Evolutionary conservation across 1,140 invertebrate genomes (phyloP), one percentile per base, ranked within the genome.

Genomic region (Chrysoperla carnea): DNA sequence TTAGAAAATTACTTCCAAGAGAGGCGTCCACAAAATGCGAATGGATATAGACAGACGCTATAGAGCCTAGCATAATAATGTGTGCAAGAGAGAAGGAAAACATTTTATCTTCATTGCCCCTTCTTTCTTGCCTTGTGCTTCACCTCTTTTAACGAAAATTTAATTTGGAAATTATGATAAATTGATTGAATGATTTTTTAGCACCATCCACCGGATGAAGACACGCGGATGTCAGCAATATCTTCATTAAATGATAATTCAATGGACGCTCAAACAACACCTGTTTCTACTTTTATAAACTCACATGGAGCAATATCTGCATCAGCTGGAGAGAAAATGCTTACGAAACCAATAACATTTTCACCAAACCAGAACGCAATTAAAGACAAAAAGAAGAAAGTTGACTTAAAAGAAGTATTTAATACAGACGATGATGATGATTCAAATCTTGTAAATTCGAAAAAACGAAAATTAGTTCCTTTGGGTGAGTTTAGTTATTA

Each of bases 401-500:
- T 50, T 7, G 84, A 89, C 46, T 75, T 90, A 1, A 81, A 84
- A 42, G 87, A 91, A 52, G 86, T 92, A 3, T 93, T 93, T 55
- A 91, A 90, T 61, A 84, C 82, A 44, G 85, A 88, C 49, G 87
- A 93, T 50, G 85, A 89, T 53, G 85, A 89, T 53, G 80, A 84
- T 39, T 75, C 70, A 48, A 58, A 61, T 37, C 73, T 66, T 50
- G 67, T 66, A 48, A 58, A 68, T 36, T 51, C 58, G 23, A 86
- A 84, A 55, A 84, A 85, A 66, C 67, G 85, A 50, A 89, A 88
- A 69, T 67, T 90, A 39, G 81, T 89, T 55, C 83, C 84, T 49
- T 61, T 88, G 52, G 81, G 78, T 82, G 8, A 23, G 17, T 12
- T 33, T 31, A 31, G 6, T 57, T 51, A 40, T 48, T 12, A 36